Base-by-base conservation (phyloP, 1,140 invertebrate species). In the Lordiphosa collinella region DNA sequence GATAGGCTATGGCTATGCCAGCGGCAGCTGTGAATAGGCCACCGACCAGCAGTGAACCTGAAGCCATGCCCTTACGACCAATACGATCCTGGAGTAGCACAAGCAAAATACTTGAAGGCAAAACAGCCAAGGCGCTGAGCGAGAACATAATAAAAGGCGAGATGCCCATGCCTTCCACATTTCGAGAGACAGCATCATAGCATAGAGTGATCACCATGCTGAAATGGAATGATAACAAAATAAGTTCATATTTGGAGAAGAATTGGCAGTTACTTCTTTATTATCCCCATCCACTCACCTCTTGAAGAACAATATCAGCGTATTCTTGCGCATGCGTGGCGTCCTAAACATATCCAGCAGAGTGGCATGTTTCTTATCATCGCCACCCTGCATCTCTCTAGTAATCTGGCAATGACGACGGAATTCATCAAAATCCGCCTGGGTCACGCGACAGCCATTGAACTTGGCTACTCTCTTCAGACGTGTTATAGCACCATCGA, bases 141-240 rank as follows among this genome's bases (percentile, higher is more conserved):
- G 90, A 91, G 87, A 92, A 93, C 55, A 92, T 90, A 3, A 91
- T 60, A 67, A 92, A 93, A 0, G 92, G 91, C 0, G 90, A 92
- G 10, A 90, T 90, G 29, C 91, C 91, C 48, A 92, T 87, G 51
- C 92, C 91, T 55, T 91, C 90, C 6, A 93, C 90, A 68, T 93
- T 92, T 18, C 92, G 87, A 0, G 92, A 92, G 29, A 93, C 92
- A 0, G 92, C 92, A 73, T 93, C 92, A 66, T 92, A 93, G 67
- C 92, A 92, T 4, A 93, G 75, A 1, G 91, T 92, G 46, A 93
- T 90, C 0, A 93, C 90, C 91, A 93, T 92, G 37, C 91, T 91
- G 56, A 16, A 89, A 66, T 16, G 11, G n/a, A n/a, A n/a, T n/a
- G n/a, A n/a, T n/a, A n/a, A n/a, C n/a, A n/a, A n/a, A n/a, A n/a